These are phyloP conservation scores for Microcebus griseorufus DNA, from an alignment of 2,113 vertebrate genomes.

Conservation along the genomic window DNA sequence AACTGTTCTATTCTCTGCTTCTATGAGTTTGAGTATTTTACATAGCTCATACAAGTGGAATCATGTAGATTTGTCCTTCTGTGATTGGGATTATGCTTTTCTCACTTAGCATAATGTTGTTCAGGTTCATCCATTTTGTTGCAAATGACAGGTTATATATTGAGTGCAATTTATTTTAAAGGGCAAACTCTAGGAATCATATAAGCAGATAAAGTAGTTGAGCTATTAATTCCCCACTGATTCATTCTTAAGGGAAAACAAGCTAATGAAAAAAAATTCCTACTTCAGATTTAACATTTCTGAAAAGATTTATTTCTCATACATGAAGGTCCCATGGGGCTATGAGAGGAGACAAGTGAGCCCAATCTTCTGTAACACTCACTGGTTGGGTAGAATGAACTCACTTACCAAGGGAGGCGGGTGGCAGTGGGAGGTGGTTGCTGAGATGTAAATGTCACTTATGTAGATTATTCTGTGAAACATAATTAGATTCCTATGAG, in stretches of 20 bases:
- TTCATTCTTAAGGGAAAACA: neutral
- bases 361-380: neutral
- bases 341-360: neutral
- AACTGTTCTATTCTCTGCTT: neutral
- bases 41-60: neutral
- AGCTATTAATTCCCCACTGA: neutral
- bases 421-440: too few species aligned
- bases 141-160: neutral
- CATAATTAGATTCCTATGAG: neutral
- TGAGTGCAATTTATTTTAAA: neutral
- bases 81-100: neutral
- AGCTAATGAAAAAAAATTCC: neutral
- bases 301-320: neutral
- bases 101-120: neutral
- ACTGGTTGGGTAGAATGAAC: neutral
- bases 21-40: neutral
- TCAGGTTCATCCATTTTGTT: neutral
- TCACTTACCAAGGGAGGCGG: neutral
- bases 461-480: neutral
- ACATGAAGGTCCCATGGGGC: neutral
- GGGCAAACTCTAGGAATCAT: neutral
- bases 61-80: neutral
- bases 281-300: neutral
- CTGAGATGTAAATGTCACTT: neutral
- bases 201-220: neutral